Evolutionary conservation across 2,888 invertebrate genomes (phyloP), one percentile per base, ranked within the genome.

Genomic region (Campoplex nolae): DNA sequence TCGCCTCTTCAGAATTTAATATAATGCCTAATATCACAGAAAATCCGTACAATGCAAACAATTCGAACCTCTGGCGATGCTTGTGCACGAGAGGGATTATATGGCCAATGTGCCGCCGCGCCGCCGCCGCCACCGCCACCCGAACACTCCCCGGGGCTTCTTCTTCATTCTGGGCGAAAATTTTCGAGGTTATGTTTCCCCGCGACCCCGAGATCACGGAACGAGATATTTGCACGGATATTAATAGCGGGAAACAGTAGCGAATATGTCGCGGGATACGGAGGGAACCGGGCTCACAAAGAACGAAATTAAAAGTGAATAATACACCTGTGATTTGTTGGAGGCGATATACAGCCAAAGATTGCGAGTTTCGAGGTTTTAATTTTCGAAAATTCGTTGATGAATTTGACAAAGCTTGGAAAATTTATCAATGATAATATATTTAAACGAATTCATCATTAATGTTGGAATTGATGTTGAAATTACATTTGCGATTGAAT

Each of bases 1-100:
- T 88, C 88, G 90, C 89, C 89, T 90, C 91, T 90, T 90, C 90
- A 90, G 91, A 92, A 93, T 92, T 92, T 92, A 92, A 92, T 92
- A 92, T 91, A 92, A 92, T 91, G 90, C 92, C 90, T 91, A 92
- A 92, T 92, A 92, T 92, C 90, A 90, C 90, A 91, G 91, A 90
- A 90, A 90, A 92, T 92, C 90, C 90, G 89, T 87, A 91, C 91
- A 92, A 92, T 93, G 91, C 92, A 91, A 92, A 92, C 91, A 91
- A 92, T 92, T 92, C 90, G 89, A 92, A 91, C 89, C 89, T 90
- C 84, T 67, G 65, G 48, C 48, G 58, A 23, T 73, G 56, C 70
- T 38, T 77, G 76, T 45, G 67, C 67, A 18, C 67, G 73, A 62
- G 71, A 80, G 48, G 23, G 62, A 62, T 54, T 78, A 68, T 78